Evolutionary conservation across 1,140 invertebrate genomes (phyloP).

Genomic region (Drosophila sp.): DNA sequence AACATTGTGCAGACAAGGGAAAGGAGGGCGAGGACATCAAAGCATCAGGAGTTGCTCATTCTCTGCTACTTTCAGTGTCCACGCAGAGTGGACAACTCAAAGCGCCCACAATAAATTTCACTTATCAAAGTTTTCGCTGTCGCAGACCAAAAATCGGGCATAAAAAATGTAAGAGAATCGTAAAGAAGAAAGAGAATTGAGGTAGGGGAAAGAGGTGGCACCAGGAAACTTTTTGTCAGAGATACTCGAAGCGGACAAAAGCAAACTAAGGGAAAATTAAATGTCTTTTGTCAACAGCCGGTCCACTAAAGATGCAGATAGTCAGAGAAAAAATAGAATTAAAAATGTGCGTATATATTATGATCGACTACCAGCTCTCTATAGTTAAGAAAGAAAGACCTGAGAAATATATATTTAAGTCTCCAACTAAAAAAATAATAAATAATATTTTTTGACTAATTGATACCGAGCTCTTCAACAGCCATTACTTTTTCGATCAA

Average conservation of each 20-base stretch:
- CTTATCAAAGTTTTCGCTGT: slow-evolving; percentile 76
- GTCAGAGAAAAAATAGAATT: slow-evolving; percentile 26
- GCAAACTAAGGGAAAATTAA: slow-evolving; percentile 75
- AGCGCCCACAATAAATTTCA: slow-evolving; percentile 79
- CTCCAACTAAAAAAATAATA: neutral
- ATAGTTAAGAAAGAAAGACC: neutral
- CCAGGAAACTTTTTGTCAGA: slow-evolving; percentile 73
- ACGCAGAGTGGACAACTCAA: slow-evolving; percentile 54
- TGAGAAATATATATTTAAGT: neutral
- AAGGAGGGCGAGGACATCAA: slow-evolving; percentile 13
- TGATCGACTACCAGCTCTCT: neutral
- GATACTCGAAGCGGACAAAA: slow-evolving; percentile 60
- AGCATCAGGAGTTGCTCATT: slow-evolving; percentile 62
- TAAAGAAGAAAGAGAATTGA: slow-evolving; percentile 8
- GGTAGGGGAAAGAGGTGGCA: slow-evolving; percentile 9
- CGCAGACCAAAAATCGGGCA: slow-evolving; percentile 59
- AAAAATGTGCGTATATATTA: neutral
- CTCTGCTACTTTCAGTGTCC: slow-evolving; percentile 32
- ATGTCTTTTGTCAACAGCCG: slow-evolving; percentile 80
- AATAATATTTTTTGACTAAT: neutral
- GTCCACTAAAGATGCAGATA: slow-evolving; percentile 51
- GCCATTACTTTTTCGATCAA: too few species aligned
- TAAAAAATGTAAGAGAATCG: slow-evolving; percentile 39
- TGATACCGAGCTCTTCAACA: neutral
- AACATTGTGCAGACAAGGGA: slow-evolving; percentile 48